phyloP scores from a whole-genome alignment of 2,888 invertebrate species.

The Rhingia rostrata region DNA sequence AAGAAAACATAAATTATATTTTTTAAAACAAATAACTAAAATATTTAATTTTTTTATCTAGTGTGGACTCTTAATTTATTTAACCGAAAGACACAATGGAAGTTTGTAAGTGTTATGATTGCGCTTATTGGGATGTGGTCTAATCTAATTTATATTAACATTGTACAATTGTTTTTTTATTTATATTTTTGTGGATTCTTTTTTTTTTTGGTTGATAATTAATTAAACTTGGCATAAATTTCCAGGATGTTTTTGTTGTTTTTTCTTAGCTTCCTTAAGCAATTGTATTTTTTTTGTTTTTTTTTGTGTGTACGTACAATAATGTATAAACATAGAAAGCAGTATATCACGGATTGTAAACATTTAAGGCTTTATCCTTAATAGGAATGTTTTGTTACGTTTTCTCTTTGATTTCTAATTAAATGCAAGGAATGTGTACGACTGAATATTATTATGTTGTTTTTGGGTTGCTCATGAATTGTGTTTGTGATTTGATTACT shows the following conservation, averaged over 20 bases:
- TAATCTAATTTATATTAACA: slow-evolving; percentile 26
- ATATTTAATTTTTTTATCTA: neutral
- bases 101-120: slow-evolving; percentile 60
- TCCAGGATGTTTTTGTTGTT: slow-evolving; percentile 43
- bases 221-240: slow-evolving; percentile 59
- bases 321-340: slow-evolving; percentile 75
- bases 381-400: slow-evolving; percentile 68
- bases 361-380: slow-evolving; percentile 75
- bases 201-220: slow-evolving; percentile 18
- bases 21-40: slow-evolving; percentile 58
- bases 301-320: slow-evolving; percentile 67
- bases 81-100: slow-evolving; percentile 64
- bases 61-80: slow-evolving; percentile 24
- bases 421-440: slow-evolving; percentile 64
- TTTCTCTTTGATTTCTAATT: slow-evolving; percentile 52
- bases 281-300: slow-evolving; percentile 50
- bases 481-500: slow-evolving; percentile 55
- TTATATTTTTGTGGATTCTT: slow-evolving; percentile 25
- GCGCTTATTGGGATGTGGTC: slow-evolving; percentile 25
- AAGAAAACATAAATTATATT: slow-evolving; percentile 41
- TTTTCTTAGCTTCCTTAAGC: slow-evolving; percentile 29
- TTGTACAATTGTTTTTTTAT: slow-evolving; percentile 36
- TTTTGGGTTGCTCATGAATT: slow-evolving; percentile 38
- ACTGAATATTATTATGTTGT: slow-evolving; percentile 21
- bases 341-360: slow-evolving; percentile 76